Evolutionary conservation across 2,888 invertebrate genomes (phyloP).

Genomic region (Eucera pruinosa): DNA sequence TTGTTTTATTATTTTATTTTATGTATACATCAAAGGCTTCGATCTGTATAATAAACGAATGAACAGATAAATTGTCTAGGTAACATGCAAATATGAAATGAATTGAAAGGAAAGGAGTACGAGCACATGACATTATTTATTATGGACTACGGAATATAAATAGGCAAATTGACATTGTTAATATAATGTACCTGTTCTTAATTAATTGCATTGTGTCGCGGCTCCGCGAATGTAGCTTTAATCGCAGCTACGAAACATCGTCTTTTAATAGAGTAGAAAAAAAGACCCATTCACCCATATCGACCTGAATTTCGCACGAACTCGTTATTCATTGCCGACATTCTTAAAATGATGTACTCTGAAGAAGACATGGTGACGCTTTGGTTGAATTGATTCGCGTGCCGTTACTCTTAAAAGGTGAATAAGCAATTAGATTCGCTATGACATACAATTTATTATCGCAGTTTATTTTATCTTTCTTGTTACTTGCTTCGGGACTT

Average conservation of each 20-base stretch:
- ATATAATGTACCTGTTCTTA: not conserved
- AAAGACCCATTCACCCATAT: not conserved
- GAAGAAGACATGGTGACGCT: constrained; percentile 15
- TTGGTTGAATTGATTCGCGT: constrained; percentile 41
- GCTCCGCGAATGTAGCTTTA: not conserved
- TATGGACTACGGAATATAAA: not conserved
- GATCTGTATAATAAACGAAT: not conserved
- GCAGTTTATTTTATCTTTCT: constrained; percentile 1
- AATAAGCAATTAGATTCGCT: constrained; percentile 44
- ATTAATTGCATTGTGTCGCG: constrained; percentile 8
- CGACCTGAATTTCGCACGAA: not conserved
- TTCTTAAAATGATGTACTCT: not conserved
- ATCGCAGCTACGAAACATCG: not conserved
- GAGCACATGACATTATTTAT: not conserved
- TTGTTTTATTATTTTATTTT: no score
- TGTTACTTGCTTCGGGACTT: constrained; percentile 2
- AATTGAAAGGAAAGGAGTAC: constrained; percentile 11
- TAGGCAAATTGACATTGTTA: not conserved
- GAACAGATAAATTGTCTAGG: no score
- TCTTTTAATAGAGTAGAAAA: not conserved
- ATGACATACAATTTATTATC: constrained; percentile 12
- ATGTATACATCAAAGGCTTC: no score
- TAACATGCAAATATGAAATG: not conserved
- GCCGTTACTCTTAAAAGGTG: constrained; percentile 26
- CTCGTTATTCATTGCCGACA: constrained; percentile 1